Conservation (phyloP, 2,797 vertebrate genomes). For the Epinephelus awoara region DNA sequence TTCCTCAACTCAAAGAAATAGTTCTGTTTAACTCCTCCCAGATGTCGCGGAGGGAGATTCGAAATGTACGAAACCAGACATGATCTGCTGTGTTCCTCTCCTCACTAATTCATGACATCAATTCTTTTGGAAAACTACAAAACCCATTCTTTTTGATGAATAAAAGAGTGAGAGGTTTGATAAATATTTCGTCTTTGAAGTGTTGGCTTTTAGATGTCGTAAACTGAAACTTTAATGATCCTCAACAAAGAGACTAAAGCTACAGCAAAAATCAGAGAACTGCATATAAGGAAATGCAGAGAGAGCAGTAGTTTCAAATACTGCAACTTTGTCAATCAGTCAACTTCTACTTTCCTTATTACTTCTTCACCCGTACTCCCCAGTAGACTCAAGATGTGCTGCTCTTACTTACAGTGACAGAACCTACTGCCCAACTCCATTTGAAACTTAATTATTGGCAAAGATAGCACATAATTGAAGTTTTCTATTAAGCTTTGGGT, state of each 20-base stretch:
- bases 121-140: constrained; percentile 4
- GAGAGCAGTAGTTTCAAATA: neutral
- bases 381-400: neutral
- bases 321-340: neutral
- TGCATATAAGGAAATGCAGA: neutral
- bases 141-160: neutral
- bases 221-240: constrained; percentile 17
- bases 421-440: constrained; percentile 3
- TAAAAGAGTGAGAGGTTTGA: neutral
- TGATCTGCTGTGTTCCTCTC: neutral
- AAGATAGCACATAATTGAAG: neutral
- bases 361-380: neutral
- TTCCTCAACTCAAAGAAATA: neutral
- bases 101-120: neutral
- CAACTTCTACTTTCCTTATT: neutral
- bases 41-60: neutral
- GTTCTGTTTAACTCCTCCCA: constrained; percentile 2
- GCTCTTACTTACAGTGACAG: constrained; percentile 1
- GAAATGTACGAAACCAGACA: neutral
- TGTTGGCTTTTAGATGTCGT: constrained; percentile 5
- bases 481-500: neutral
- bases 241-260: neutral
- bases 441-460: neutral
- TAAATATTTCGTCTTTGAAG: constrained; percentile 8
- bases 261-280: neutral